A percentile compares a stretch with the other conserved stretches of the same genome.
Conservation (phyloP, 2,888 invertebrate genomes). For the Eugnorisma glareosa region DNA sequence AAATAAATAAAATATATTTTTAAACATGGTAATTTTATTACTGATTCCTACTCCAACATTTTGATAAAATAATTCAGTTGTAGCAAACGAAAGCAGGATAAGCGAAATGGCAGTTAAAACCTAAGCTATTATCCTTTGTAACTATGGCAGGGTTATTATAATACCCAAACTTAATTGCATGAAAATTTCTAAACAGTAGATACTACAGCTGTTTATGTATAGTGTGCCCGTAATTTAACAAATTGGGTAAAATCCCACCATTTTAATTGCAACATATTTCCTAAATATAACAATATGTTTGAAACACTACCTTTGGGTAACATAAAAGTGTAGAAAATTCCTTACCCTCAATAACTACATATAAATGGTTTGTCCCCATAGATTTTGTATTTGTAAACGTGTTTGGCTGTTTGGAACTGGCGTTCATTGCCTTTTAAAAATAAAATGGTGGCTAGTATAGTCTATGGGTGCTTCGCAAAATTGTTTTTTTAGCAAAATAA, state of each 20-base stretch:
- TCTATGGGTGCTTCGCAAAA: no score
- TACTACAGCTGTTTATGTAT: background rate
- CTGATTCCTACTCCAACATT: background rate
- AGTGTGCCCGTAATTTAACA: background rate
- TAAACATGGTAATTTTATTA: background rate
- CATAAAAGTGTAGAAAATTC: background rate
- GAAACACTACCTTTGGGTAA: background rate
- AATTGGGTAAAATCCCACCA: background rate
- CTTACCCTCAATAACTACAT: background rate
- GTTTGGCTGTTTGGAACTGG: no score
- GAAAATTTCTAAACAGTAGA: background rate
- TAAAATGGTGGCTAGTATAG: no score
- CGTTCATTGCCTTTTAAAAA: no score
- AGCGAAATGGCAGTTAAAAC: background rate
- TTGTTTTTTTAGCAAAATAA: no score
- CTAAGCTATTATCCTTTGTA: background rate
- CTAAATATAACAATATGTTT: background rate
- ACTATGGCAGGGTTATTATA: background rate
- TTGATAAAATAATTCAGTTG: background rate
- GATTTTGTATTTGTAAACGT: background rate
- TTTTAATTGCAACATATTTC: background rate
- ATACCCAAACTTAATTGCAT: background rate
- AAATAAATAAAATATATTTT: slow-evolving; percentile 35
- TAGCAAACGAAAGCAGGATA: no score
- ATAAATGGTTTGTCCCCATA: background rate